Percentiles rank a stretch among this genome's conserved stretches.
These are phyloP conservation scores for Muscicapa comitata DNA, from an alignment of 2,797 vertebrate species.

Conservation along the genomic window DNA sequence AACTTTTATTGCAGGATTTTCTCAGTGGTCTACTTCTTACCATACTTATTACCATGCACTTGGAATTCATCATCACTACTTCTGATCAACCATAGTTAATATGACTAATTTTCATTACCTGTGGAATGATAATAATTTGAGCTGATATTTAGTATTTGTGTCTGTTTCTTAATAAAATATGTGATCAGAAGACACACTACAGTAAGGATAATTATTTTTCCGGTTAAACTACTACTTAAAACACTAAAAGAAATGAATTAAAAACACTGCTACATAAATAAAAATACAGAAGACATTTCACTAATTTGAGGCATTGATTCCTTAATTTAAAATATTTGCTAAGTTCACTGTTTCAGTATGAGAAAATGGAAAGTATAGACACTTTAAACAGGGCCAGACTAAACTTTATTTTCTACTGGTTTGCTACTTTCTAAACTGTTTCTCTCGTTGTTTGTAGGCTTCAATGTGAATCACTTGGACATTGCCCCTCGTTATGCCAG, in stretches of 20 bases:
- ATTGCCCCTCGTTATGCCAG: constrained; percentile 98
- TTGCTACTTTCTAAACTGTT: background rate
- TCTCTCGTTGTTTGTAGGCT: constrained; percentile 77
- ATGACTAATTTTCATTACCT: background rate
- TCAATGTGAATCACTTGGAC: constrained; percentile 97
- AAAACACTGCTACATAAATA: background rate
- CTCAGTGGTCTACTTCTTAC: background rate
- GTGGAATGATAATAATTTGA: background rate
- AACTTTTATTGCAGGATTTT: background rate
- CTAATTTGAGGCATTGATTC: background rate
- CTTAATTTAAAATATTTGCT: background rate
- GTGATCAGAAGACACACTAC: background rate
- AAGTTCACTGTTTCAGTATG: background rate
- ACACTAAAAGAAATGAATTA: background rate
- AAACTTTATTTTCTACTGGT: background rate
- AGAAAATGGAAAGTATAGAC: background rate
- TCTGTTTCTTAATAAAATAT: constrained; percentile 45
- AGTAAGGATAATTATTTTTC: constrained; percentile 29
- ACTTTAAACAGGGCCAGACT: background rate
- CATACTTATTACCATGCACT: background rate
- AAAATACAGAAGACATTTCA: background rate
- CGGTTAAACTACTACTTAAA: background rate
- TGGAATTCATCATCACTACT: background rate
- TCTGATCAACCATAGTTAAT: background rate
- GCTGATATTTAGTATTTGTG: background rate